phyloP scores from a whole-genome alignment of 2,888 invertebrate species.

The Dinocampus coccinellae region DNA sequence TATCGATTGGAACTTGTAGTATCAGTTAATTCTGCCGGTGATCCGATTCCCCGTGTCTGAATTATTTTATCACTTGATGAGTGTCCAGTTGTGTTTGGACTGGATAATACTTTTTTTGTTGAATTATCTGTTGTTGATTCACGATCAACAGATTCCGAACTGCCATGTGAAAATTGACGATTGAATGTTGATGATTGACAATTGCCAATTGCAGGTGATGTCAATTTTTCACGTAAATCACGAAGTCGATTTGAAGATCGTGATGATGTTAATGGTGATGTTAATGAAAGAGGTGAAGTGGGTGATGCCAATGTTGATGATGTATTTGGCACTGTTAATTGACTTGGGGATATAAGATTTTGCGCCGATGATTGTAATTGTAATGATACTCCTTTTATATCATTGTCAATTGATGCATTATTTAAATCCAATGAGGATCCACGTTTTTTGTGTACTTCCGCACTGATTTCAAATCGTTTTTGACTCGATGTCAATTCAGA shows the following conservation, averaged over 20 bases:
- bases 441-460: constrained; percentile 13
- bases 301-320: constrained; percentile 31
- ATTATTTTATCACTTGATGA: not conserved
- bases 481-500: constrained; percentile 4
- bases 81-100: not conserved
- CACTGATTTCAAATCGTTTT: not conserved
- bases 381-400: not conserved
- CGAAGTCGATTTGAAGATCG: constrained; percentile 26
- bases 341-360: constrained; percentile 13
- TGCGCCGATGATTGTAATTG: not conserved
- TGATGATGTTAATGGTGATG: constrained; percentile 15
- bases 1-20: not conserved
- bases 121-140: constrained; percentile 8
- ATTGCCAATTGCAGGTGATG: not conserved
- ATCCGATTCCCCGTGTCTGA: not conserved
- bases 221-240: constrained; percentile 15
- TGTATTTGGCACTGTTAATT: constrained; percentile 25
- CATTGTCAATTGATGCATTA: not conserved
- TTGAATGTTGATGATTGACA: constrained; percentile 22
- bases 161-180: constrained; percentile 8
- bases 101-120: not conserved
- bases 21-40: not conserved
- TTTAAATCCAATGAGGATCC: not conserved
- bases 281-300: constrained; percentile 22
- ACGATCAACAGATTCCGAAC: constrained; percentile 28